These are phyloP conservation scores for Eupeodes corollae DNA, from an alignment of 1,140 invertebrate genomes.

Conservation along the genomic window DNA sequence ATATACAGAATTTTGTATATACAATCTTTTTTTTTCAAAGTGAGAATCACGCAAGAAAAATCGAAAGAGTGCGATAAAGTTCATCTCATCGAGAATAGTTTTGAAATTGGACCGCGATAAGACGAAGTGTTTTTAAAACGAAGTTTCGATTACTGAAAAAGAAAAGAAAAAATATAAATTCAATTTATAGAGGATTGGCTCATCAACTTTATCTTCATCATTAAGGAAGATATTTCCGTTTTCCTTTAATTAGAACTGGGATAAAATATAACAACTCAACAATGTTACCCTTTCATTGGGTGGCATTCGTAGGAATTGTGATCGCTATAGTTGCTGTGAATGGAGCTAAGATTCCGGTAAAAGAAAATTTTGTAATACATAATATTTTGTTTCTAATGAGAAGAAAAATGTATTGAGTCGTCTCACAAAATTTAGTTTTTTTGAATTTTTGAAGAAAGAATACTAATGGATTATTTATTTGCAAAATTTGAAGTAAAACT, in stretches of 20 bases:
- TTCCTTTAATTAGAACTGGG: constrained; percentile 12
- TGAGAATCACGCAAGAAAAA: too few species aligned
- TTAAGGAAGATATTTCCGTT: too few species aligned
- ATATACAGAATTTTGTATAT: too few species aligned
- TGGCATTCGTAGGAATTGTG: constrained; percentile 23
- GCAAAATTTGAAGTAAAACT: not conserved
- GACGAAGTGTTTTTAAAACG: constrained; percentile 3
- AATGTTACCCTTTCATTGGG: constrained; percentile 35
- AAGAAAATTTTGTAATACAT: constrained; percentile 25
- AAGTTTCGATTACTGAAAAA: constrained; percentile 10
- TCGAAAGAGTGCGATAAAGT: too few species aligned
- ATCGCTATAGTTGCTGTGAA: constrained; percentile 21
- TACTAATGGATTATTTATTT: not conserved
- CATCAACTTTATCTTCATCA: too few species aligned
- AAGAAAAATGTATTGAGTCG: not conserved
- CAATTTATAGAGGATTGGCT: constrained; percentile 11
- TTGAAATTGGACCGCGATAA: constrained; percentile 2
- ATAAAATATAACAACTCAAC: not conserved
- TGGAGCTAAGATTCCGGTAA: constrained; percentile 14
- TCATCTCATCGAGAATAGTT: not conserved
- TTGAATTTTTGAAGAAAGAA: constrained; percentile 2
- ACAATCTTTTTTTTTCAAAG: too few species aligned
- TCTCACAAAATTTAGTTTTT: not conserved
- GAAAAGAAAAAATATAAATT: constrained; percentile 7
- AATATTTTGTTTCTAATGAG: not conserved